Percentiles rank a stretch among this genome's conserved stretches.
Evolutionary conservation across 2,888 invertebrate species (phyloP).

Genomic region (Trichogramma evanescens): DNA sequence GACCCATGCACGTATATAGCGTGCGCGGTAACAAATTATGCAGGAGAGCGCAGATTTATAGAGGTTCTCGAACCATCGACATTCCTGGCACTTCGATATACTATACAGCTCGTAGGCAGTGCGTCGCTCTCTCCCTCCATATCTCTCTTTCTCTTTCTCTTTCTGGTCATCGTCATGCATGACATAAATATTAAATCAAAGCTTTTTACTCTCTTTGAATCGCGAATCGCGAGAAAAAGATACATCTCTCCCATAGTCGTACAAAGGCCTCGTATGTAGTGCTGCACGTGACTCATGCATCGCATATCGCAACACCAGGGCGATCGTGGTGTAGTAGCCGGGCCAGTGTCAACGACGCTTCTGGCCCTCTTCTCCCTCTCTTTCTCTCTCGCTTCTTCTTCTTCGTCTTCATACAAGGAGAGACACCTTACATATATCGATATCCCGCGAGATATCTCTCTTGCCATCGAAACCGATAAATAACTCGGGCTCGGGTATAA

Average conservation of each 20-base stretch:
- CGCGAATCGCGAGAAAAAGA: conserved; percentile 8
- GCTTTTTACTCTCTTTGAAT: conserved; percentile 18
- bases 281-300: background rate
- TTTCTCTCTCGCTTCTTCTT: background rate
- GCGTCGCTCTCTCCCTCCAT: no score
- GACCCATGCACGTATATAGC: no score
- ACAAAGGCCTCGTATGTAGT: conserved; percentile 5
- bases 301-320: background rate
- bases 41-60: conserved; percentile 27
- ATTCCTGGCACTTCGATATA: conserved; percentile 30
- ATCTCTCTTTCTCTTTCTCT: no score
- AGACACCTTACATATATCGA: conserved; percentile 32
- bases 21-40: no score
- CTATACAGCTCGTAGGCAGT: background rate
- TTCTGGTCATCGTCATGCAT: conserved; percentile 15
- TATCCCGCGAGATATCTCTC: conserved; percentile 44
- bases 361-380: conserved; percentile 8
- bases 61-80: conserved; percentile 25
- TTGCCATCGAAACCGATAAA: conserved; percentile 45
- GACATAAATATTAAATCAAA: conserved; percentile 29
- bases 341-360: background rate
- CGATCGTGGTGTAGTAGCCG: no score
- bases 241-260: conserved; percentile 5
- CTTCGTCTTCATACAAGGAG: background rate
- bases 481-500: conserved; percentile 40